Conservation (phyloP, 2,113 vertebrate species). For the Lagopus muta region DNA sequence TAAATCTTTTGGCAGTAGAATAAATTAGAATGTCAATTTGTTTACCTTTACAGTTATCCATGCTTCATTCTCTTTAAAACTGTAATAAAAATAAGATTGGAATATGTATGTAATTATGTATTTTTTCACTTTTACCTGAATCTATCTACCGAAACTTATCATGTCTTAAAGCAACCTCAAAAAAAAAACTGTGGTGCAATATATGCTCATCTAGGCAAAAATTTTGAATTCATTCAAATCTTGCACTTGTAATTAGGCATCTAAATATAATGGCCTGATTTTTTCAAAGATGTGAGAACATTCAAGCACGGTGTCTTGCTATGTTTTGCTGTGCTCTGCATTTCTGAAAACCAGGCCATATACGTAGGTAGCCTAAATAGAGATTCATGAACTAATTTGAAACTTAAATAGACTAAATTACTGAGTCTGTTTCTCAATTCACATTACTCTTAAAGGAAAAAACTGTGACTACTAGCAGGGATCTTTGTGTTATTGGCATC, state of each 20-base stretch:
- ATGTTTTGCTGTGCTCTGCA: constrained; percentile 32
- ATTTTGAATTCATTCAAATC: neutral
- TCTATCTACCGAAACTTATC: neutral
- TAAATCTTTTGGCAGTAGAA: constrained; percentile 20
- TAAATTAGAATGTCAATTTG: constrained; percentile 47
- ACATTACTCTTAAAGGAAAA: neutral
- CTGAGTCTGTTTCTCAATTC: neutral
- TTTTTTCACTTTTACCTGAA: neutral
- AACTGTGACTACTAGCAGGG: neutral
- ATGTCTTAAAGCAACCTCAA: neutral
- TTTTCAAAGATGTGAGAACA: neutral
- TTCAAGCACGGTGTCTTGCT: neutral
- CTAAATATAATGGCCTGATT: constrained; percentile 61
- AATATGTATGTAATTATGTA: neutral
- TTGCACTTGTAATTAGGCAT: constrained; percentile 8
- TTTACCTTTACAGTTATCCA: constrained; percentile 35
- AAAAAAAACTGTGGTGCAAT: neutral
- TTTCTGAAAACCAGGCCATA: constrained; percentile 57
- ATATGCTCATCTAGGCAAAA: neutral
- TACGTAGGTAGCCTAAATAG: constrained; percentile 53
- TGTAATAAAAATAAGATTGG: neutral
- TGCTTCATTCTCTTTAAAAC: constrained; percentile 1
- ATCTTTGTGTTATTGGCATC: neutral
- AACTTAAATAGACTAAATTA: constrained; percentile 1
- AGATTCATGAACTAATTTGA: constrained; percentile 28